Conservation (phyloP, 1,140 invertebrate species). For the Leptinotarsa lineolata region DNA sequence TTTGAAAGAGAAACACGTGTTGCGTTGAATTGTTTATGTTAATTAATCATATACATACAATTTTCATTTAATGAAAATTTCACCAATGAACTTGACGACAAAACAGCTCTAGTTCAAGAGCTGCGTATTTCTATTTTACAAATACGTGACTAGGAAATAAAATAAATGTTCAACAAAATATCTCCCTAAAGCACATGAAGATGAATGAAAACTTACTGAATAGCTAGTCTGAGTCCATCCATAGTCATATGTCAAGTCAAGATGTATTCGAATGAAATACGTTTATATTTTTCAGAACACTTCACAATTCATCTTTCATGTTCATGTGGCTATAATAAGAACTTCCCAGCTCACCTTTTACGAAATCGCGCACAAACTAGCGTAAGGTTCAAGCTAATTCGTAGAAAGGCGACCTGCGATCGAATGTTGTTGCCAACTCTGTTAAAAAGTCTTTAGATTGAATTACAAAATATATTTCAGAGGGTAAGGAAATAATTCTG, state of each 20-base stretch:
- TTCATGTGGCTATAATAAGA: neutral
- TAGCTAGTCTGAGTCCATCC: conserved; percentile 12
- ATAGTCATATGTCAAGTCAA: conserved; percentile 5
- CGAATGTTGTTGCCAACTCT: neutral
- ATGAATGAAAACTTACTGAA: conserved; percentile 21
- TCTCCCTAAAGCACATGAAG: neutral
- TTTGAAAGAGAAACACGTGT: neutral
- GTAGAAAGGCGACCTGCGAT: conserved; percentile 18
- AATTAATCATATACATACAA: neutral
- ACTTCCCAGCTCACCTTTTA: neutral
- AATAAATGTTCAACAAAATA: too few species aligned
- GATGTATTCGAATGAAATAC: neutral
- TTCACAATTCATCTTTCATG: neutral
- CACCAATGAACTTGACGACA: neutral
- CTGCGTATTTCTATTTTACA: too few species aligned
- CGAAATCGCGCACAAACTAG: conserved; percentile 2
- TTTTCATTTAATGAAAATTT: neutral
- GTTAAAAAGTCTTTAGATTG: neutral
- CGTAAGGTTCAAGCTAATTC: neutral
- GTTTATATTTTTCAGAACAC: neutral
- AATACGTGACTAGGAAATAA: too few species aligned
- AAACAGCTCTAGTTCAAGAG: neutral
- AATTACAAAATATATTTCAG: too few species aligned
- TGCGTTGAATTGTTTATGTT: neutral
- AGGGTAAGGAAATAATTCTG: too few species aligned